Evolutionary conservation across 2,797 vertebrate species (phyloP).

Genomic region (Clarias pachynema): DNA sequence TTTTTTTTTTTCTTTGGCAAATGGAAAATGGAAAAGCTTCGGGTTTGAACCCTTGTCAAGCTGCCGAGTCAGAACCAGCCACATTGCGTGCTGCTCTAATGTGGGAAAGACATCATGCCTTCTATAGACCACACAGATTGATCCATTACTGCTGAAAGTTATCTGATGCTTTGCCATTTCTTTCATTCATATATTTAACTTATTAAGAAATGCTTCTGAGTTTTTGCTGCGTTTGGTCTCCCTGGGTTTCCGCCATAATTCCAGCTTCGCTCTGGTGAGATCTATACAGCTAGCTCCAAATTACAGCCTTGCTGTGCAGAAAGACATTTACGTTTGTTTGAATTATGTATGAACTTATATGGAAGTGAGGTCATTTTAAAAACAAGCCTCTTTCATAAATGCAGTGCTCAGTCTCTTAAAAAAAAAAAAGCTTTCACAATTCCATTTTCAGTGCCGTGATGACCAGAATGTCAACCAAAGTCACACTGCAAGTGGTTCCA

Average conservation of each 20-base stretch:
- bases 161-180: slow-evolving; percentile 33
- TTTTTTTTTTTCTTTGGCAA: slow-evolving; percentile 56
- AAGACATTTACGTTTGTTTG: slow-evolving; percentile 16
- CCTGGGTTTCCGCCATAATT: slow-evolving; percentile 40
- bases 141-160: slow-evolving; percentile 57
- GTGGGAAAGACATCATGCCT: slow-evolving; percentile 52
- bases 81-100: slow-evolving; percentile 50
- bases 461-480: neutral
- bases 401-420: neutral
- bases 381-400: neutral
- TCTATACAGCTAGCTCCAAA: slow-evolving; percentile 21
- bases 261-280: slow-evolving; percentile 22
- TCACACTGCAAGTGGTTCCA: neutral
- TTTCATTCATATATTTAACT: slow-evolving; percentile 42
- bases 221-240: slow-evolving; percentile 40
- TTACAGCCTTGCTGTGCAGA: slow-evolving; percentile 8
- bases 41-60: slow-evolving; percentile 20
- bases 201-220: slow-evolving; percentile 38
- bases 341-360: slow-evolving; percentile 5
- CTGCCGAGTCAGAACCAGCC: slow-evolving; percentile 3
- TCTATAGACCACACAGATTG: slow-evolving; percentile 61
- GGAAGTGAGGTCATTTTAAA: slow-evolving; percentile 28
- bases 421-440: neutral
- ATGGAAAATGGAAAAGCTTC: slow-evolving; percentile 48
- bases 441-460: neutral